Conservation (phyloP, 2,888 invertebrate species). For the Harpalus rubripes region DNA sequence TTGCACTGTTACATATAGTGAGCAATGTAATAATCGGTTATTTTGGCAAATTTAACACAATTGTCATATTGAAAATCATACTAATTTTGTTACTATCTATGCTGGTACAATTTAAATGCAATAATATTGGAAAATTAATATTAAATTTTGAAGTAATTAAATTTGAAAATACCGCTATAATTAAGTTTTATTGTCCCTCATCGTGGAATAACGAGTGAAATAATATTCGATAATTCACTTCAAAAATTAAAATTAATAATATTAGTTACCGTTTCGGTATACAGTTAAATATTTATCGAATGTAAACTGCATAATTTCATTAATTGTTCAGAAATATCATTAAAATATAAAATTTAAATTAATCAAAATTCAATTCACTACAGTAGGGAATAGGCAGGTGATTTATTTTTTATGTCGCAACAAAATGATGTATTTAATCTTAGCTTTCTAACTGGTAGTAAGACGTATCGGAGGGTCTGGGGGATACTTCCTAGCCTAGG, state of each 20-base stretch:
- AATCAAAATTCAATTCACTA: neutral
- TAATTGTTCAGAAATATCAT: neutral
- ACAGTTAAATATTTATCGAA: constrained; percentile 5
- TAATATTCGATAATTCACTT: constrained; percentile 13
- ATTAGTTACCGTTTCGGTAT: constrained; percentile 10
- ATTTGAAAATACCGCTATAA: neutral
- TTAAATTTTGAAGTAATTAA: constrained; percentile 19
- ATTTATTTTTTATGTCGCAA: neutral
- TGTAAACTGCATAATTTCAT: neutral
- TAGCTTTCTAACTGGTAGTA: too few species aligned
- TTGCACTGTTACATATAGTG: neutral
- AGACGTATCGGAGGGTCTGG: too few species aligned
- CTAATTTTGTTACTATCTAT: constrained; percentile 13
- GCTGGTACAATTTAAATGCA: neutral
- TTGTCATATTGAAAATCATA: neutral
- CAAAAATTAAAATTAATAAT: constrained; percentile 16
- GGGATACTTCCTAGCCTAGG: too few species aligned
- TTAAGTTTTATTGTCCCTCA: constrained; percentile 10
- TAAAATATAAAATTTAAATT: neutral
- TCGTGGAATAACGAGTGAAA: neutral
- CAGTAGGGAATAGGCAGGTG: neutral
- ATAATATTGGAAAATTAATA: constrained; percentile 21
- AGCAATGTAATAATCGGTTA: neutral
- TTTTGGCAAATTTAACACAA: neutral
- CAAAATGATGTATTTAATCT: too few species aligned